These are phyloP conservation scores for Patella caerulea DNA, from an alignment of 2,888 invertebrate genomes.

Conservation along the genomic window DNA sequence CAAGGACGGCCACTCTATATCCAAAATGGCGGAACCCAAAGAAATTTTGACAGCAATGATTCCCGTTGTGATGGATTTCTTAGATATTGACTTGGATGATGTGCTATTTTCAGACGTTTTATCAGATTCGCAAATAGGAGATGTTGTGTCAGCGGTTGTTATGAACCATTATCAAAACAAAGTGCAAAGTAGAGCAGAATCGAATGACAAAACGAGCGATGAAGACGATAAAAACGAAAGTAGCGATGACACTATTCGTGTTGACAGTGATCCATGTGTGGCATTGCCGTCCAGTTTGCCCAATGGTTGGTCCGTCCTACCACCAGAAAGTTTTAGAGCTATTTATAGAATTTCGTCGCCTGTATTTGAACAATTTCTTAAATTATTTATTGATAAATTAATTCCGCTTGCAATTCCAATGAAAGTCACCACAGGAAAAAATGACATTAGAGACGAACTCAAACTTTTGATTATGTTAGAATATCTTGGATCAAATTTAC, in stretches of 20 bases:
- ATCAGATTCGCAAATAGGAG: constrained; percentile 23
- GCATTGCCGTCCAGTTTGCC: neutral
- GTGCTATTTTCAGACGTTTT: constrained; percentile 29
- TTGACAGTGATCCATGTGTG: neutral
- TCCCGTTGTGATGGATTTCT: constrained; percentile 32
- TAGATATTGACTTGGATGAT: constrained; percentile 29
- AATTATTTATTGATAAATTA: constrained; percentile 15
- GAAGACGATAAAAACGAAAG: neutral
- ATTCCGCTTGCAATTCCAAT: constrained; percentile 15
- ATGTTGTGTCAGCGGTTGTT: constrained; percentile 23
- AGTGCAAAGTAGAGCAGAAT: neutral
- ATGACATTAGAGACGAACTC: constrained; percentile 16
- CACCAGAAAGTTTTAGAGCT: constrained; percentile 17
- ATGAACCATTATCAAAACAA: constrained; percentile 14
- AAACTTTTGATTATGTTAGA: constrained; percentile 16
- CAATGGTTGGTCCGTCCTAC: neutral
- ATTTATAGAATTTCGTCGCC: constrained; percentile 26
- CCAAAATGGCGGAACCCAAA: constrained; percentile 26
- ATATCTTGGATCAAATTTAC: constrained; percentile 19
- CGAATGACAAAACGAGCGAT: neutral
- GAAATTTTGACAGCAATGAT: constrained; percentile 24
- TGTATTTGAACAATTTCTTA: constrained; percentile 26
- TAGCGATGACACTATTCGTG: neutral
- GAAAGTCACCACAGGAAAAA: neutral
- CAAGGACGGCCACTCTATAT: constrained; percentile 21